These are phyloP conservation scores for Drosophila ironensis DNA, from an alignment of 1,140 invertebrate genomes.

Conservation along the genomic window DNA sequence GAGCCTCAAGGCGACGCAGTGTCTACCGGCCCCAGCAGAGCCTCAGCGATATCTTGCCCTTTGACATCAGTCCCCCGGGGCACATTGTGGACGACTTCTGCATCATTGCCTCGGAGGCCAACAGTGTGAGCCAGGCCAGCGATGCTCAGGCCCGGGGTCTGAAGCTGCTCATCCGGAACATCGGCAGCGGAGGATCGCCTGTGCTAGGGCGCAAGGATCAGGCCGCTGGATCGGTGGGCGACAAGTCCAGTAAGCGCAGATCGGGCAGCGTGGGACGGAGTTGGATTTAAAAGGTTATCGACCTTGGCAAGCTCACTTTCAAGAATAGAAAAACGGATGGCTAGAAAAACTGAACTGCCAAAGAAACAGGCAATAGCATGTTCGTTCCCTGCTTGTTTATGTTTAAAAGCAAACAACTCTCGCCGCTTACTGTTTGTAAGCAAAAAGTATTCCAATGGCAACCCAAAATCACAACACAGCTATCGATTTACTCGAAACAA, in stretches of 20 bases:
- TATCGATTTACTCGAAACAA: too few species aligned
- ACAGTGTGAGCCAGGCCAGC: conserved; percentile 69
- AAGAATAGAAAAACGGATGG: too few species aligned
- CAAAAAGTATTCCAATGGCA: too few species aligned
- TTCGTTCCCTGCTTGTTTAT: too few species aligned
- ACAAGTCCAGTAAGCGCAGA: conserved; percentile 61
- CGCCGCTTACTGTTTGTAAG: too few species aligned
- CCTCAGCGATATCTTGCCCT: conserved; percentile 84
- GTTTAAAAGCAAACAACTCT: too few species aligned
- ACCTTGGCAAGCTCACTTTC: too few species aligned
- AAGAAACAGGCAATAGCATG: too few species aligned
- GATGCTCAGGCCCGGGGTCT: conserved; percentile 88
- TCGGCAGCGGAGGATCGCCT: conserved; percentile 89
- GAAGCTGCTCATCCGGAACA: conserved; percentile 89
- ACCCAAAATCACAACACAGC: too few species aligned
- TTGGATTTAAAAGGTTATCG: conserved; percentile 76
- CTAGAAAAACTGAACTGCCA: too few species aligned
- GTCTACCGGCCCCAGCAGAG: conserved; percentile 83
- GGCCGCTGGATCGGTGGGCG: conserved; percentile 16
- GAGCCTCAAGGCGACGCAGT: conserved; percentile 82
- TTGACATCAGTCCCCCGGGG: conserved; percentile 86
- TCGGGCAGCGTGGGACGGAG: conserved; percentile 79
- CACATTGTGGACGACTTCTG: conserved; percentile 96
- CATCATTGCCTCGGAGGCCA: conserved; percentile 90
- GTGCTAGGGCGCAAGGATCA: conserved; percentile 87